Evolutionary conservation across 2,888 invertebrate genomes (phyloP).

Genomic region (Antitype chi): DNA sequence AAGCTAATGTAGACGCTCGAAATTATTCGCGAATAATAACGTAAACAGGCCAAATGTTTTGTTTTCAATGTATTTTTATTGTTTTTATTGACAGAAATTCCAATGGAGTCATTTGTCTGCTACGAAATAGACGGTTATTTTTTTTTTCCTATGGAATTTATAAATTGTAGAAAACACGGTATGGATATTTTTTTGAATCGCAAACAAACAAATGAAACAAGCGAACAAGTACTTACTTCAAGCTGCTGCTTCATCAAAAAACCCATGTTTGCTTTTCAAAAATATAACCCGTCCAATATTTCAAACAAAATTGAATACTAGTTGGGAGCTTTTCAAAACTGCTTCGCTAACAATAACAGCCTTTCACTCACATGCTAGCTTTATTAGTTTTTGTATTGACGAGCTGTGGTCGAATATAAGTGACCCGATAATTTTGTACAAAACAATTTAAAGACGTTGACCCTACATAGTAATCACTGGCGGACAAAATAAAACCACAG

Average conservation of each 20-base stretch:
- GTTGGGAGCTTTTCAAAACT: slow-evolving; percentile 22
- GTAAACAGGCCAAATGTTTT: slow-evolving; percentile 40
- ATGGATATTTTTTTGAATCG: background rate
- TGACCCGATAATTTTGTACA: slow-evolving; percentile 41
- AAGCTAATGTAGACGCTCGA: slow-evolving; percentile 55
- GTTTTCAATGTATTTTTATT: slow-evolving; percentile 29
- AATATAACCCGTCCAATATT: slow-evolving; percentile 28
- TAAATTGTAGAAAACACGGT: background rate
- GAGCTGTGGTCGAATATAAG: slow-evolving; percentile 23
- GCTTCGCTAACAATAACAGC: slow-evolving; percentile 43
- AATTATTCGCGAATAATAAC: slow-evolving; percentile 42
- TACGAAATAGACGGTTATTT: background rate
- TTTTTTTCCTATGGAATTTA: background rate
- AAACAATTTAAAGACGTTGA: slow-evolving; percentile 62
- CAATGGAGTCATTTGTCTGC: background rate
- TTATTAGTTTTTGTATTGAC: slow-evolving; percentile 45
- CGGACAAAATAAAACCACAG: slow-evolving; percentile 55
- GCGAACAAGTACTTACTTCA: no score
- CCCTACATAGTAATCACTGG: slow-evolving; percentile 58
- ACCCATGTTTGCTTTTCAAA: slow-evolving; percentile 3
- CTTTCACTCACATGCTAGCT: slow-evolving; percentile 42
- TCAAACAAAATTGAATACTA: slow-evolving; percentile 38
- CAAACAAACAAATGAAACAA: no score
- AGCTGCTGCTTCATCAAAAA: slow-evolving; percentile 4
- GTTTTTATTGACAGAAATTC: slow-evolving; percentile 14